Conservation (phyloP, 2,797 vertebrate species). For the Calcarius lapponicus region DNA sequence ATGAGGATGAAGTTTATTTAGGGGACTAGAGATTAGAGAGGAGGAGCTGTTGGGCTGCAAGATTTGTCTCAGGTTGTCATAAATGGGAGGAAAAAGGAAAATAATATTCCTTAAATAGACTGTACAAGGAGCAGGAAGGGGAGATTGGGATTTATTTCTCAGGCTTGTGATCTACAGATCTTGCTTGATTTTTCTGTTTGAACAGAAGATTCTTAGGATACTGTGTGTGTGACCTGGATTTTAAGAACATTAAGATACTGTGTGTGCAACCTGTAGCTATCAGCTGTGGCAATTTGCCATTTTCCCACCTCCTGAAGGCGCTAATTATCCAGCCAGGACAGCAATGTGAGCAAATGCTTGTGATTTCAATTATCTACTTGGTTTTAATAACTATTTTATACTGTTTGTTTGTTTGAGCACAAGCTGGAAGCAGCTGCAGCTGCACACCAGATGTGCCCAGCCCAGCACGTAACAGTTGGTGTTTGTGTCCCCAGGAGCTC, state of each 20-base stretch:
- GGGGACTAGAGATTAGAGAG: neutral
- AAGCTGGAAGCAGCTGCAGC: neutral
- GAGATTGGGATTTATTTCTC: neutral
- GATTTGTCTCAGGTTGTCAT: neutral
- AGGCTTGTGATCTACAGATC: neutral
- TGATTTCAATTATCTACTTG: neutral
- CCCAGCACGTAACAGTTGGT: rapidly evolving
- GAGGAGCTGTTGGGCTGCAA: neutral
- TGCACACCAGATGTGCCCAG: neutral
- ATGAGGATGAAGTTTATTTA: neutral
- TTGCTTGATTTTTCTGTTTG: neutral
- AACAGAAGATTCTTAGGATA: neutral
- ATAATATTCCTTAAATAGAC: neutral
- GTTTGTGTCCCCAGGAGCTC: constrained; percentile 55
- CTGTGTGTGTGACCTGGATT: neutral
- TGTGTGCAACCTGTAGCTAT: neutral
- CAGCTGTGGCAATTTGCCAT: neutral
- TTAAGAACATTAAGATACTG: neutral
- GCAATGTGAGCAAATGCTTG: neutral
- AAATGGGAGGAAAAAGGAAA: neutral
- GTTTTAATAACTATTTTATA: neutral
- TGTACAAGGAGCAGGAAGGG: neutral
- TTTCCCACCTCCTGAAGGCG: neutral
- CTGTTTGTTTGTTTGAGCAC: neutral
- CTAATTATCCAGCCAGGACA: neutral